These are phyloP conservation scores for Sebastes nivosus DNA, from an alignment of 2,797 vertebrate species.

Conservation along the genomic window DNA sequence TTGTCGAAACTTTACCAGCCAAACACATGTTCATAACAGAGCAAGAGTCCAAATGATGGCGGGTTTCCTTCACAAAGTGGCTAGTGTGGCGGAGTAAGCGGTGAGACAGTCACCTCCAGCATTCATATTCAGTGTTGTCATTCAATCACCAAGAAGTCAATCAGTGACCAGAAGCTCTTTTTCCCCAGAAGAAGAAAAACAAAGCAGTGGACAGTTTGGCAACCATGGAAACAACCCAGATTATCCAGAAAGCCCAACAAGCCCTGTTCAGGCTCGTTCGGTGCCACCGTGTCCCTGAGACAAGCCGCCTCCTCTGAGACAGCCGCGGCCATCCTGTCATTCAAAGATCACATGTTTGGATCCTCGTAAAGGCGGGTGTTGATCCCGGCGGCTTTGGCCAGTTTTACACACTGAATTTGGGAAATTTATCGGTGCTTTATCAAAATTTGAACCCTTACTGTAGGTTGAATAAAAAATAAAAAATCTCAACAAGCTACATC, in stretches of 20 bases:
- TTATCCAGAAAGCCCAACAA: conserved; percentile 23
- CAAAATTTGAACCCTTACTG: not conserved
- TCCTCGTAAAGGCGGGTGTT: not conserved
- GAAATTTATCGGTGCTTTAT: not conserved
- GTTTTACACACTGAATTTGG: not conserved
- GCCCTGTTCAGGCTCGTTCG: not conserved
- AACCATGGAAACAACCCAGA: conserved; percentile 41
- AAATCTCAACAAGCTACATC: not conserved
- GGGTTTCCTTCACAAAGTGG: conserved; percentile 33
- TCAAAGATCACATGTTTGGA: not conserved
- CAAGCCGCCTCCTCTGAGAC: not conserved
- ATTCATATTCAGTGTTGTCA: conserved; percentile 44
- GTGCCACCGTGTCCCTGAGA: not conserved
- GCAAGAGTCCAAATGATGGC: conserved; percentile 22
- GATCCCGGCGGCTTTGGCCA: not conserved
- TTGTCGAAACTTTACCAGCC: conserved; percentile 37
- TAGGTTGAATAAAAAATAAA: not conserved
- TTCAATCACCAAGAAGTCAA: conserved; percentile 52
- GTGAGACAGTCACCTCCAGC: conserved; percentile 45
- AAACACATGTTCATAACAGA: conserved; percentile 43
- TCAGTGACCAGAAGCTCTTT: conserved; percentile 48
- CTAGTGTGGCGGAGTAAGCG: conserved; percentile 43
- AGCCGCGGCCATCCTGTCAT: not conserved
- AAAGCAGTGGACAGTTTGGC: conserved; percentile 56
- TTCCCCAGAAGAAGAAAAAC: conserved; percentile 33